Evolutionary conservation across 2,113 vertebrate genomes (phyloP).

Genomic region (Petromus typicus): DNA sequence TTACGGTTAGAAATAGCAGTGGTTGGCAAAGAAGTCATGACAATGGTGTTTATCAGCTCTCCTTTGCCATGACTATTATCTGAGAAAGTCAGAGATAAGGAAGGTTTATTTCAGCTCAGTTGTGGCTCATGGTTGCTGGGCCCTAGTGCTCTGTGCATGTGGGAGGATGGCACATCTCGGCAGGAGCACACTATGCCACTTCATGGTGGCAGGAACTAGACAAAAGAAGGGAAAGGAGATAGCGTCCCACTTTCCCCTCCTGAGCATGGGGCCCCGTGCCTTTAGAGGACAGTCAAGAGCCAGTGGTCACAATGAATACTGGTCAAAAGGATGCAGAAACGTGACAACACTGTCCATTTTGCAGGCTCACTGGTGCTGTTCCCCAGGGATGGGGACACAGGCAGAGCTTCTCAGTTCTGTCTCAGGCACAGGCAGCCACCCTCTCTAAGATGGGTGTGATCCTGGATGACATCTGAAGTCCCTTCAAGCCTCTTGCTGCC

Average conservation of each 20-base stretch:
- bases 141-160: not conserved
- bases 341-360: not conserved
- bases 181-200: too few species aligned
- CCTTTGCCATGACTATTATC: fast-evolving
- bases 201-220: not conserved
- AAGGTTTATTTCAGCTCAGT: not conserved
- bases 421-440: not conserved
- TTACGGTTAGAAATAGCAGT: not conserved
- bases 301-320: not conserved
- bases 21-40: too few species aligned
- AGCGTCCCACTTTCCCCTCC: not conserved
- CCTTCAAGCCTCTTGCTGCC: not conserved
- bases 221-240: not conserved
- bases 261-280: not conserved
- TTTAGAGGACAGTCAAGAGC: not conserved
- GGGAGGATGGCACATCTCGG: not conserved
- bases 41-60: not conserved
- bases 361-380: too few species aligned
- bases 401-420: not conserved
- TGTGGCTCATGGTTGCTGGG: not conserved
- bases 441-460: not conserved
- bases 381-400: not conserved
- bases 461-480: not conserved
- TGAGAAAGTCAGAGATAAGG: not conserved
- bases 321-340: not conserved